Conservation (phyloP, 1,140 invertebrate genomes). For the Nephila pilipes region DNA sequence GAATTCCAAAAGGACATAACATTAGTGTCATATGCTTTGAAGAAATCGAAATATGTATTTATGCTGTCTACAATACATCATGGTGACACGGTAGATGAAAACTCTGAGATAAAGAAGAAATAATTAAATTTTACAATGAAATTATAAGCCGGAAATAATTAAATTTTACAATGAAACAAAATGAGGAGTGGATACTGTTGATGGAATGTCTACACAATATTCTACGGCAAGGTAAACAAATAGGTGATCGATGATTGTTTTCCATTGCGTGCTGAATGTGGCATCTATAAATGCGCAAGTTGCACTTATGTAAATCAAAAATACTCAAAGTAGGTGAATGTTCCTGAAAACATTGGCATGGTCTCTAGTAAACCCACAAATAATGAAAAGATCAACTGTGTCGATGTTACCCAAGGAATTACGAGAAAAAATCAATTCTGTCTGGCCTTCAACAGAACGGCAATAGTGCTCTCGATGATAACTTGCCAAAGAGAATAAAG, state of each 20-base stretch:
- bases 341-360: background rate
- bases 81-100: background rate
- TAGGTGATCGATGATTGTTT: background rate
- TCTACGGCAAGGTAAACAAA: background rate
- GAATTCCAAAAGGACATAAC: slow-evolving; percentile 65
- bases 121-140: background rate
- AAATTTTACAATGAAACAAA: too few relatives aligned
- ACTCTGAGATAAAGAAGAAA: background rate
- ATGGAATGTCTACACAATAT: background rate
- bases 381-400: too few relatives aligned
- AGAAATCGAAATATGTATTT: slow-evolving; percentile 77
- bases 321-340: background rate
- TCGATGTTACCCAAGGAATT: too few relatives aligned
- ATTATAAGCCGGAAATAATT: too few relatives aligned
- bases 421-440: too few relatives aligned
- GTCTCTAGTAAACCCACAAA: too few relatives aligned
- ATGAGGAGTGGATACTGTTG: slow-evolving; percentile 1
- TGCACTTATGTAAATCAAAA: background rate
- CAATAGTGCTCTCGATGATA: too few relatives aligned
- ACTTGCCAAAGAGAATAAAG: too few relatives aligned
- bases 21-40: slow-evolving; percentile 77
- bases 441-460: too few relatives aligned
- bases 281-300: background rate
- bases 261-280: background rate
- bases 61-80: slow-evolving; percentile 61